Evolutionary conservation across 1,140 invertebrate genomes (phyloP).

Genomic region (Heliconius hermathena): DNA sequence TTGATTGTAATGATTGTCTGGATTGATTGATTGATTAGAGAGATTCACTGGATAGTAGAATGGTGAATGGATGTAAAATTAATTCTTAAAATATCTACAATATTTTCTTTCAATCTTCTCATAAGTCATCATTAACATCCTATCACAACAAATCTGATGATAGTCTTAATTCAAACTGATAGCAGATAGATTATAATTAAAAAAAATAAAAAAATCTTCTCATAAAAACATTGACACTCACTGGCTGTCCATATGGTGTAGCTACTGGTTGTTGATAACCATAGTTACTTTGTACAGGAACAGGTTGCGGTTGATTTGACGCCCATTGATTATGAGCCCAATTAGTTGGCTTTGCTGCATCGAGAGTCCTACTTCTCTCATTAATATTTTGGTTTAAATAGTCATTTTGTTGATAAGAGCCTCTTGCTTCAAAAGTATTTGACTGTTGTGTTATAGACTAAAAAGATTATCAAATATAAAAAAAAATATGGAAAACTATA

Average conservation of each 20-base stretch:
- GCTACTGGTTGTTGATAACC: conserved; percentile 31
- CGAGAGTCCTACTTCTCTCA: conserved; percentile 19
- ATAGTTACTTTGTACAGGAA: conserved; percentile 20
- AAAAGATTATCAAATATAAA: neutral
- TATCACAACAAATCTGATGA: too few species aligned
- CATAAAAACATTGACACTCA: conserved; percentile 11
- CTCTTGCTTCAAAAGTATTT: conserved; percentile 22
- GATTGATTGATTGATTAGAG: too few species aligned
- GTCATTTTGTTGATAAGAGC: conserved; percentile 30
- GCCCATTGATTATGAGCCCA: conserved; percentile 35
- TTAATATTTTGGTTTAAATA: conserved; percentile 19
- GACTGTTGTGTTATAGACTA: conserved; percentile 15
- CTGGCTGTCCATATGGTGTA: neutral
- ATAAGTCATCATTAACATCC: too few species aligned
- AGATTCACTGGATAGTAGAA: too few species aligned
- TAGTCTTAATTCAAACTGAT: too few species aligned
- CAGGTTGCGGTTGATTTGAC: conserved; percentile 10
- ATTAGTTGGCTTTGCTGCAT: neutral
- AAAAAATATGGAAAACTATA: too few species aligned
- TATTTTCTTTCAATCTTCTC: too few species aligned
- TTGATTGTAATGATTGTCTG: too few species aligned
- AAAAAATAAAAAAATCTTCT: neutral
- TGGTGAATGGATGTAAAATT: too few species aligned
- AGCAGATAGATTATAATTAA: too few species aligned
- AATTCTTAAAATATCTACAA: too few species aligned